Conservation (phyloP, 2,113 vertebrate species). For the Silurus glanis region DNA sequence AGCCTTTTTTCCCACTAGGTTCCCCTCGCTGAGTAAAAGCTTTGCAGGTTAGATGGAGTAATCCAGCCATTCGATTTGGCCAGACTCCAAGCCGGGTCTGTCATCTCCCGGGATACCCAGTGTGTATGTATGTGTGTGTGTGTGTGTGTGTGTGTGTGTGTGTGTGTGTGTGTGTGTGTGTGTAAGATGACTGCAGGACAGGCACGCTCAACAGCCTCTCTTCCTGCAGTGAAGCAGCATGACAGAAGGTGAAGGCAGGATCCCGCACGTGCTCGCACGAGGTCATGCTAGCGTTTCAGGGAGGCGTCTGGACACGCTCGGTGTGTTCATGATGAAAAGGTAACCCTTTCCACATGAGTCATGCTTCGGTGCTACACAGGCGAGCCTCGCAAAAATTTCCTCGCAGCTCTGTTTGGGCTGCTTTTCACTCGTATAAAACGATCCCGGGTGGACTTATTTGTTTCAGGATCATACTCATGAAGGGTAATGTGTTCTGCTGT, state of each 20-base stretch:
- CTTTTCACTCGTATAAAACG: neutral
- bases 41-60: slow-evolving; percentile 39
- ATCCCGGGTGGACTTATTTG: neutral
- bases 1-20: slow-evolving; percentile 47
- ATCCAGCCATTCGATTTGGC: slow-evolving; percentile 38
- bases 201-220: slow-evolving; percentile 8
- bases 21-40: slow-evolving; percentile 42
- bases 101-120: slow-evolving; percentile 38
- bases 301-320: slow-evolving; percentile 45
- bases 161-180: slow-evolving; percentile 3
- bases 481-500: neutral
- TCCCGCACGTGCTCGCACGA: slow-evolving; percentile 19
- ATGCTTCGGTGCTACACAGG: neutral
- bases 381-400: neutral
- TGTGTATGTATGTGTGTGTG: neutral
- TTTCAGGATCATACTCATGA: neutral
- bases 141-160: slow-evolving; percentile 20
- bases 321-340: slow-evolving; percentile 21
- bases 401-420: neutral
- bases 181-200: slow-evolving; percentile 31
- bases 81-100: slow-evolving; percentile 40
- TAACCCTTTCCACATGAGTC: slow-evolving; percentile 26
- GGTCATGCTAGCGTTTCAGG: slow-evolving; percentile 43
- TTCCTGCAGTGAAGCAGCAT: slow-evolving; percentile 1
- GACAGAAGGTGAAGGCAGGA: slow-evolving; percentile 28